Conservation (phyloP, 2,888 invertebrate genomes). For the Stenolophus ochropezus region DNA sequence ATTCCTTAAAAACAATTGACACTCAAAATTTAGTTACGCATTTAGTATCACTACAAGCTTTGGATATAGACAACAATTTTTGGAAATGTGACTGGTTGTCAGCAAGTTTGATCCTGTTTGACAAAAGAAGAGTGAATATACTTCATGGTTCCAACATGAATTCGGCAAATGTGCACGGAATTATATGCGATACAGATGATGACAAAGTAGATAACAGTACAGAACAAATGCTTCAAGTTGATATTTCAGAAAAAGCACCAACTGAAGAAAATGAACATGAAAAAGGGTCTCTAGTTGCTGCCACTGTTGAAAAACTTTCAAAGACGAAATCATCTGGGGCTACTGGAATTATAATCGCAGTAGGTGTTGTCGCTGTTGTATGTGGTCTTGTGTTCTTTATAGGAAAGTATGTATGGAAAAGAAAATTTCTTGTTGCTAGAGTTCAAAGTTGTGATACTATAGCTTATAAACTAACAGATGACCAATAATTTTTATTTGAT, state of each 20-base stretch:
- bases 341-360: neutral
- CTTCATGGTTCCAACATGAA: constrained; percentile 19
- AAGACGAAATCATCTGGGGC: neutral
- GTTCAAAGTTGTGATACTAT: constrained; percentile 10
- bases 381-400: neutral
- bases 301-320: neutral
- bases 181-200: constrained; percentile 2
- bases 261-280: neutral
- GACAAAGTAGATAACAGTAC: neutral
- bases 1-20: neutral
- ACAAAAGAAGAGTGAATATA: neutral
- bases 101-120: neutral
- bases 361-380: neutral
- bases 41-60: neutral
- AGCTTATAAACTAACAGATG: constrained; percentile 19
- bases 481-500: neutral
- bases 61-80: constrained; percentile 38
- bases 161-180: constrained; percentile 29
- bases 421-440: neutral
- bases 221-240: neutral
- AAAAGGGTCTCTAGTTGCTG: neutral
- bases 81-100: constrained; percentile 45
- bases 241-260: too few species aligned
- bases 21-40: neutral
- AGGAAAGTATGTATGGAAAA: constrained; percentile 9